Evolutionary conservation across 2,113 vertebrate genomes (phyloP), one percentile per base, ranked within the genome.

Genomic region (Coptodon bakossiorum): DNA sequence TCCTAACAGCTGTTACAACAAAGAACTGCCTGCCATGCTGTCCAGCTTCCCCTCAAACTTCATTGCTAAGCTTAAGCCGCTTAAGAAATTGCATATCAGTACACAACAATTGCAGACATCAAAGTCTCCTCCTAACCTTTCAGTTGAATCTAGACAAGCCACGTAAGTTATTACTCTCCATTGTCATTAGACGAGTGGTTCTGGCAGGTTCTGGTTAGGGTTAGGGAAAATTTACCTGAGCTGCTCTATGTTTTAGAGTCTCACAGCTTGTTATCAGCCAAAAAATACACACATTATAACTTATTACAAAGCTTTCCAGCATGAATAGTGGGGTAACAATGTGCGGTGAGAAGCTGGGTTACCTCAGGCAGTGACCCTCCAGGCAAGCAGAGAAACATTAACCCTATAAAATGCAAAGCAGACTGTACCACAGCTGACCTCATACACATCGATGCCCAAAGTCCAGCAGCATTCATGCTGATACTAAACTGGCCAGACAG

Each of bases 1-100:
- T 24, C 73, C 63, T 27, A 52, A 84, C 91, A 93, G 86, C 93
- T 92, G 91, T 90, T 90, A 36, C 13, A 86, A 90, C 87, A 91
- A 93, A 91, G 82, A 57, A 13, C 85, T 66, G 66, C 36, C 53
- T 87, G 80, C 84, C 56, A 57, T 80, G 11, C 53, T 66, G 29
- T 56, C 27, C 19, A 24, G 61, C 50, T 61, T 59, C 29, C 52
- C 24, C 9, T 66, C 29, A 14, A 79, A 53, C 78, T 52, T 59
- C 54, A 48, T 9, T 61, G 43, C 78, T 36, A n/a, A 34, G n/a
- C 54, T 38, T 57, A 61, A 61, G 7, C 6, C 5, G 7, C 40
- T 17, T 27, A 71, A 71, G 68, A 54, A 57, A n/a, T 31, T 57
- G 66, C 43, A 13, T 48, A 56, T 52, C n/a, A 52, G 54, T 13